A percentile compares a stretch with the other conserved stretches of the same genome.
phyloP scores from a whole-genome alignment of 2,888 invertebrate species.

The Agrilus mali region DNA sequence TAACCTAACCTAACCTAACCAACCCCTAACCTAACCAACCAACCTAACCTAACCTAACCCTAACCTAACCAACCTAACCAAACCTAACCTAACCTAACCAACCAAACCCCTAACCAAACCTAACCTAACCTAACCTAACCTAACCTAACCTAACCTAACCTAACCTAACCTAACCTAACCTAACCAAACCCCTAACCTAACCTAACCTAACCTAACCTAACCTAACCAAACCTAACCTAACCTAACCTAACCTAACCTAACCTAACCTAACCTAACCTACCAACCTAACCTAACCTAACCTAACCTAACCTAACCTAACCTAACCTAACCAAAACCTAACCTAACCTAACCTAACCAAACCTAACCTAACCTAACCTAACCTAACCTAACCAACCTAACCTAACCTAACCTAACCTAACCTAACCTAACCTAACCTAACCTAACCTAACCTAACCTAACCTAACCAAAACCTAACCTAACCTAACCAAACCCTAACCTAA shows the following conservation, averaged over 20 bases:
- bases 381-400: slow-evolving; percentile 10
- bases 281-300: slow-evolving; percentile 5
- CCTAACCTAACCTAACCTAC: slow-evolving; percentile 8
- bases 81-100: slow-evolving; percentile 7
- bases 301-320: slow-evolving; percentile 10
- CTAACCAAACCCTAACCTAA: slow-evolving; percentile 10
- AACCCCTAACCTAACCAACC: slow-evolving; percentile 7
- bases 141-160: slow-evolving; percentile 4
- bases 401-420: slow-evolving; percentile 13
- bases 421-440: slow-evolving; percentile 12
- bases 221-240: too few species aligned
- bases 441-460: slow-evolving; percentile 6
- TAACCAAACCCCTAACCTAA: too few species aligned
- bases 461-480: slow-evolving; percentile 9
- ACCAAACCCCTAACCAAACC: too few species aligned
- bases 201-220: too few species aligned
- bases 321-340: slow-evolving; percentile 12
- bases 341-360: slow-evolving; percentile 12
- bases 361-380: slow-evolving; percentile 9
- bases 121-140: slow-evolving; percentile 9
- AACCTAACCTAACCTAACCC: slow-evolving; percentile 6
- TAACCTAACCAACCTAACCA: slow-evolving; percentile 4
- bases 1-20: too few species aligned
- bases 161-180: too few species aligned
- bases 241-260: too few species aligned